A percentile compares a stretch with the other conserved stretches of the same genome.
phyloP scores from a whole-genome alignment of 2,113 vertebrate species.

The Sylvilagus bachmani region DNA sequence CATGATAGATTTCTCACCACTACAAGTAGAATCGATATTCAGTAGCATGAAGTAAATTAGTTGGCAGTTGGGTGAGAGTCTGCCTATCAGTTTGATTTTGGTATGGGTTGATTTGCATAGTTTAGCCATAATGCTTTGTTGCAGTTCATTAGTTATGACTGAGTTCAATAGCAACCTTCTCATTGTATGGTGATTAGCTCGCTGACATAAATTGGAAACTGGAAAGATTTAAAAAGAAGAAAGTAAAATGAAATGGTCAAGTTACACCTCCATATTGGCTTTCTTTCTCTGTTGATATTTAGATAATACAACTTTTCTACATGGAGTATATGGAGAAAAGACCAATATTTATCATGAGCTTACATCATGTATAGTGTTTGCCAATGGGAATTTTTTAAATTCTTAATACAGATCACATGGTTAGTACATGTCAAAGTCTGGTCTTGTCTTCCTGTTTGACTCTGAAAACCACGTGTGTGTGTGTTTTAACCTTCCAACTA shows the following conservation, averaged over 20 bases:
- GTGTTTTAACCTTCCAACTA: background rate
- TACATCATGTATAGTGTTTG: background rate
- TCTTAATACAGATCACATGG: background rate
- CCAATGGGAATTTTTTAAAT: constrained; percentile 17
- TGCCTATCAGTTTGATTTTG: constrained; percentile 85
- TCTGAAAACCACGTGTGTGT: background rate
- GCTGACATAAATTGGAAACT: constrained; percentile 72
- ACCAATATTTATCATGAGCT: background rate
- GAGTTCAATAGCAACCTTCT: constrained; percentile 73
- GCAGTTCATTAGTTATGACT: constrained; percentile 82
- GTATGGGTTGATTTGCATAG: constrained; percentile 82
- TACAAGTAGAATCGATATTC: constrained; percentile 77
- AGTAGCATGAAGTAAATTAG: constrained; percentile 80
- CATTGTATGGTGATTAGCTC: constrained; percentile 61
- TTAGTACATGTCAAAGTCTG: background rate
- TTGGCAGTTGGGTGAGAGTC: constrained; percentile 68
- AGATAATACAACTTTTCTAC: background rate
- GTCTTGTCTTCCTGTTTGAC: background rate
- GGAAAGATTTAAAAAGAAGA: constrained; percentile 67
- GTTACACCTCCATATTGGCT: constrained; percentile 37
- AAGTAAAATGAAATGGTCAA: constrained; percentile 58
- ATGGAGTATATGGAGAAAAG: background rate
- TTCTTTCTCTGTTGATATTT: constrained; percentile 30
- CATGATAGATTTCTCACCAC: constrained; percentile 77
- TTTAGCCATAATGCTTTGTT: constrained; percentile 85